Evolutionary conservation across 2,888 invertebrate genomes (phyloP), one percentile per base, ranked within the genome.

Genomic region (Mactromeris polynyma): DNA sequence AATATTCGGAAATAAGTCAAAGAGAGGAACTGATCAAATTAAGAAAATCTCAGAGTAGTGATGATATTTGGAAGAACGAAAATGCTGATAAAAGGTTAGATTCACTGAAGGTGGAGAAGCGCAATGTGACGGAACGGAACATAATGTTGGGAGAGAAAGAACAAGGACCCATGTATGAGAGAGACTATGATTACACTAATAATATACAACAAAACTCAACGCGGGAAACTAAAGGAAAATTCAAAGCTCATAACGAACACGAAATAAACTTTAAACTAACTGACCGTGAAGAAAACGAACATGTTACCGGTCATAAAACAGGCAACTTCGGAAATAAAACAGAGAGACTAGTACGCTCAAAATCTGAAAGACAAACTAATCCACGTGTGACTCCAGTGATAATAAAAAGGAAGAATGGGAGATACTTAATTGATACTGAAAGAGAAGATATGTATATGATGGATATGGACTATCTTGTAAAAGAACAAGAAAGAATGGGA

Each of bases 401-500:
- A 73, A 69, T 6, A n/a, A 81, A 26, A 17, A n/a, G 46, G 0
- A 80, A 54, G 46, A 69, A 54, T 83, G 79, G 80, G 79, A 40
- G 54, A 38, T 42, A 81, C n/a, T n/a, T 88, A 31, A 78, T 79
- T 33, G 86, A 88, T 46, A 73, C 33, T 40, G 91, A 91, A 58
- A 46, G 89, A 21, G 91, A 91, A 83, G 91, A 91, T 58, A 54
- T 58, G 85, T 91, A 91, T 38, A 91, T 91, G 91, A 91, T 85
- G 86, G 91, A 91, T 42, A 87, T 91, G 87, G 89, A 85, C 58
- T 86, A 81, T 58, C 36, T 80, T 26, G 81, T 40, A 36, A 81
- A 83, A 51, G 89, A 84, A n/a, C 46, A 26, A 31, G 80, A 73
- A 38, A 80, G 54, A 58, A 26, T 21, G 42, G 64, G n/a, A 79